phyloP scores from a whole-genome alignment of 2,888 invertebrate species.

The Molanna angustata region DNA sequence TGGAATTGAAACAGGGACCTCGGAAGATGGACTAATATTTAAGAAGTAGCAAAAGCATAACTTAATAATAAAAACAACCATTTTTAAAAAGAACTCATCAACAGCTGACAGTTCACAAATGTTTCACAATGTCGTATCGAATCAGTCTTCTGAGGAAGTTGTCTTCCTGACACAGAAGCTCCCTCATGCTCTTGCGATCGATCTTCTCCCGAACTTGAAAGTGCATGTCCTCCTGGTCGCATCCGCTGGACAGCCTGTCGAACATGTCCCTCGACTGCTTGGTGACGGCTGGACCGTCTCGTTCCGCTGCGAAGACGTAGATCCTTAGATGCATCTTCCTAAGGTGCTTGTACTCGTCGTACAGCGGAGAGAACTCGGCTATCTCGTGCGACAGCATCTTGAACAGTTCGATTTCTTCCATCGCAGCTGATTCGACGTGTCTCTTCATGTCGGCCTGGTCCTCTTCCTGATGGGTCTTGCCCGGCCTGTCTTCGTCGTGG shows the following conservation, averaged over 20 bases:
- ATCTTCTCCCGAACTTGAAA: conserved; percentile 26
- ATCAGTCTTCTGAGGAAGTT: conserved; percentile 26
- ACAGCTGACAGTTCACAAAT: no score
- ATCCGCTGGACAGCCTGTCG: conserved; percentile 21
- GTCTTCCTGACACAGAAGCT: conserved; percentile 19
- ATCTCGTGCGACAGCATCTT: conserved; percentile 6
- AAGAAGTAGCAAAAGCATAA: no score
- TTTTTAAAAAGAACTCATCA: no score
- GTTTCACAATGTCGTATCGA: conserved; percentile 25
- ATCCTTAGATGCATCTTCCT: conserved; percentile 13
- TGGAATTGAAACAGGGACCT: no score
- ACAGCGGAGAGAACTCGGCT: conserved; percentile 16
- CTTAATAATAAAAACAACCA: no score
- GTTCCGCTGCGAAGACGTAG: conserved; percentile 25
- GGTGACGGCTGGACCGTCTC: conserved; percentile 13
- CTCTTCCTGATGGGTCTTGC: background rate
- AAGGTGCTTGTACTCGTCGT: conserved; percentile 22
- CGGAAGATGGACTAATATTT: no score
- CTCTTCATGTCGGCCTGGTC: background rate
- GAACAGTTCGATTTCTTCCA: conserved; percentile 9
- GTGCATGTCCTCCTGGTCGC: conserved; percentile 26
- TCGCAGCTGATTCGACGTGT: background rate
- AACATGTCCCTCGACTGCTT: conserved; percentile 29
- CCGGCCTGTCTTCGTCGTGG: background rate
- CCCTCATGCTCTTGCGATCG: conserved; percentile 8